Evolutionary conservation across 2,113 vertebrate species (phyloP), one percentile per base, ranked within the genome.

Genomic region (Coryphaenoides rupestris): DNA sequence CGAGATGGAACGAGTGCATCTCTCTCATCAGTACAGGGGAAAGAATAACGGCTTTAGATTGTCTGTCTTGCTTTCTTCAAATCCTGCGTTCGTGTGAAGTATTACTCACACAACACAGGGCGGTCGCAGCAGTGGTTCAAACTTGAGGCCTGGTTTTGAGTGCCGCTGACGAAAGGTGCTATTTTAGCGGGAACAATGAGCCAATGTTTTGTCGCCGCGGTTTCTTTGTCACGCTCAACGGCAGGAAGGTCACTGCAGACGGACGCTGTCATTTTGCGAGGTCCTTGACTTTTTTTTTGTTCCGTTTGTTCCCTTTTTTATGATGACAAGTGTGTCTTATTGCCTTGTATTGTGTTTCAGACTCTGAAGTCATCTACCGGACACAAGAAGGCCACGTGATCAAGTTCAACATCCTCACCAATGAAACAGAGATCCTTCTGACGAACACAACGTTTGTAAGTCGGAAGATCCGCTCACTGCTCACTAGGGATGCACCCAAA

Each of bases 391-490:
- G 96, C 67, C 93, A 98, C 62, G 96, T 98, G 80, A 88, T 98
- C 89, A 94, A 93, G 82, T 91, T 96, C 89, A 97, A 96, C 86
- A 91, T 95, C 83, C 85, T 93, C 76, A 95, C 92, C 60, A 98
- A 98, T 67, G 86, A 92, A 71, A 95, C 93, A 0, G 93, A 92
- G 53, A 88, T 96, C 62, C 82, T 98, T 77, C 82, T 98, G 89
- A 92, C 92, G 83, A 98, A 98, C 78, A 87, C 89, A 74, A 98
- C 95, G 54, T 98, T 98, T 90, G 96, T 98, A 90, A 96, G 96
- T 94, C 66, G 16, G 33, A 40, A 40, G 6, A 40, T 40, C 2
- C 28, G 7, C 33, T 40, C 33, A 40, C 33, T 40, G 5, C 4
- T 40, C n/a, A n/a, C n/a, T n/a, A n/a, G n/a, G n/a, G n/a, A n/a